Conservation (phyloP, 2,113 vertebrate genomes). For the Gavia stellata region DNA sequence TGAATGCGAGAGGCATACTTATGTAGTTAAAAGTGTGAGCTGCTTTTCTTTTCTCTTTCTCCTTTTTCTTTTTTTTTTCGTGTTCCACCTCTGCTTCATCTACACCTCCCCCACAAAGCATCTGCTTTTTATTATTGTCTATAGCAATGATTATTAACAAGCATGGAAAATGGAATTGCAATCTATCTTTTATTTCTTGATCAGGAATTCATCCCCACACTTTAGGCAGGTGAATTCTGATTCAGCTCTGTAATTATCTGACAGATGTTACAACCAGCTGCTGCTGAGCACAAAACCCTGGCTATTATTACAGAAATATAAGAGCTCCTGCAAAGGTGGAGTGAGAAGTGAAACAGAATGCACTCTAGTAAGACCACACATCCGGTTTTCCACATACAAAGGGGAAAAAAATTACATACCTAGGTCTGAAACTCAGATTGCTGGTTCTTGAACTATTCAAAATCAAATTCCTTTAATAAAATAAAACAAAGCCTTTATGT, state of each 20-base stretch:
- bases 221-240: conserved; percentile 74
- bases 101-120: conserved; percentile 69
- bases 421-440: conserved; percentile 54
- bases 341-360: conserved; percentile 55
- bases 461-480: conserved; percentile 18
- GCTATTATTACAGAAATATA: conserved; percentile 62
- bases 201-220: conserved; percentile 68
- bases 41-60: conserved; percentile 30
- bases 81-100: conserved; percentile 35
- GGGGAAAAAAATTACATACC: background rate
- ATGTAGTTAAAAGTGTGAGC: conserved; percentile 61
- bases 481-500: background rate
- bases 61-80: background rate
- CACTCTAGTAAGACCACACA: conserved; percentile 59
- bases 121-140: conserved; percentile 66
- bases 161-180: conserved; percentile 64
- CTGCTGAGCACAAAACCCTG: conserved; percentile 44
- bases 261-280: conserved; percentile 75
- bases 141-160: conserved; percentile 69
- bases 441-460: conserved; percentile 48
- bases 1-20: conserved; percentile 72
- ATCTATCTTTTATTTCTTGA: conserved; percentile 72
- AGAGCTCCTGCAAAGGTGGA: conserved; percentile 67
- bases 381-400: conserved; percentile 51
- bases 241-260: conserved; percentile 70